Percentiles rank a stretch among this genome's conserved stretches.
Conservation (phyloP, 2,113 vertebrate species). For the Proterorhinus semilunaris region DNA sequence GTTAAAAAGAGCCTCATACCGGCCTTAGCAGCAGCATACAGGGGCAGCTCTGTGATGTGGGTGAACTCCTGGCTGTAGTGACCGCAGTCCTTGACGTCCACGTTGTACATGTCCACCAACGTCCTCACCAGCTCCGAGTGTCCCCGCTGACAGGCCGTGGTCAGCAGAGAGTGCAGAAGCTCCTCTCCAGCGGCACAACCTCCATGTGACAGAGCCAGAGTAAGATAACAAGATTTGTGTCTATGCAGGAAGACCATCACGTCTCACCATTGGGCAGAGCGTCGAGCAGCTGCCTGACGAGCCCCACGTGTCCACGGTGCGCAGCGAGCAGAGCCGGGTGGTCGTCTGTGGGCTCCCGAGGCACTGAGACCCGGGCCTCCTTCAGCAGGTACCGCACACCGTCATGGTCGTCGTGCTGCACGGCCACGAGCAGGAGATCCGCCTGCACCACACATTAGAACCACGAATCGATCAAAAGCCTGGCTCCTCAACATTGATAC, state of each 20-base stretch:
- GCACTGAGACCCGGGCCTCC: constrained; percentile 73
- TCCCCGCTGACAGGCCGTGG: constrained; percentile 85
- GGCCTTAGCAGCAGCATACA: constrained; percentile 88
- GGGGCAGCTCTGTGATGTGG: constrained; percentile 83
- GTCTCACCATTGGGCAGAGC: constrained; percentile 61
- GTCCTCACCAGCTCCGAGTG: constrained; percentile 85
- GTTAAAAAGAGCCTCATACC: constrained; percentile 65
- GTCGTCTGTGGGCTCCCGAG: constrained; percentile 79
- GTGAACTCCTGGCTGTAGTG: constrained; percentile 85
- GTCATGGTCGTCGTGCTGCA: constrained; percentile 82
- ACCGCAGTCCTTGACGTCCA: constrained; percentile 82
- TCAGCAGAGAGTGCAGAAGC: constrained; percentile 90
- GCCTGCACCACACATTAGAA: constrained; percentile 24
- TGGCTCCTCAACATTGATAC: too few species aligned
- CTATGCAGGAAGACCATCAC: too few species aligned
- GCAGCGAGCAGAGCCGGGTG: constrained; percentile 89
- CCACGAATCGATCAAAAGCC: background rate
- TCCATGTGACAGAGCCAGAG: constrained; percentile 34
- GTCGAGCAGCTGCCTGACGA: constrained; percentile 86
- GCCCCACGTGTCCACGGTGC: constrained; percentile 77
- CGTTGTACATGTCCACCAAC: constrained; percentile 82
- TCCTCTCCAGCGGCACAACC: constrained; percentile 75
- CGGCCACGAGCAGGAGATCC: constrained; percentile 76
- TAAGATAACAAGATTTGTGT: background rate
- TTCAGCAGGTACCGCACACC: constrained; percentile 83